These are phyloP conservation scores for Esox lucius DNA, from an alignment of 2,797 vertebrate species.

Conservation along the genomic window DNA sequence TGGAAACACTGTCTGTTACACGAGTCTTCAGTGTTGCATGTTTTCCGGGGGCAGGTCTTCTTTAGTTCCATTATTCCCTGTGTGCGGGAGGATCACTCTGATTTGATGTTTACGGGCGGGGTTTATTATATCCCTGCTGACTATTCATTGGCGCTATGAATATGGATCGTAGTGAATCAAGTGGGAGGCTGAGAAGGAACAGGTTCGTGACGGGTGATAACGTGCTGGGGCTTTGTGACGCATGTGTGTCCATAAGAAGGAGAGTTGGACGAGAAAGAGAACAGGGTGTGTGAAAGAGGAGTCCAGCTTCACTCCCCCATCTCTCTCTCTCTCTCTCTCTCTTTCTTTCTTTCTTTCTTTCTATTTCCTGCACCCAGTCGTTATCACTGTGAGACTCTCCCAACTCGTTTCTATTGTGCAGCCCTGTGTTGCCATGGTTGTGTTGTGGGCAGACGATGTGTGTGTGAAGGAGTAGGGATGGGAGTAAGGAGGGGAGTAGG, in stretches of 20 bases:
- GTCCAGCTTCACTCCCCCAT: background rate
- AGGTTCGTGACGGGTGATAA: background rate
- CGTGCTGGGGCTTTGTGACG: background rate
- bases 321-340: constrained; percentile 8
- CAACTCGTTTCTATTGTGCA: too few species aligned
- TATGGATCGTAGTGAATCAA: background rate
- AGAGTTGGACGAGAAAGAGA: too few species aligned
- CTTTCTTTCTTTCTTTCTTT: constrained; percentile 9
- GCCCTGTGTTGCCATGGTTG: constrained; percentile 69
- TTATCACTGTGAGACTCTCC: background rate
- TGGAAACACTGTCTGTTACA: too few species aligned
- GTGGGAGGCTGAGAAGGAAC: background rate
- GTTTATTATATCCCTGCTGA: background rate
- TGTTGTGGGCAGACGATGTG: constrained; percentile 44
- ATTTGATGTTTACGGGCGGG: too few species aligned
- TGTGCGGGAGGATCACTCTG: too few species aligned
- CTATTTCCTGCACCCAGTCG: background rate
- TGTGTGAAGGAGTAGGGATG: constrained; percentile 45
- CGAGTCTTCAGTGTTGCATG: too few species aligned
- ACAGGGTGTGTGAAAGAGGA: background rate
- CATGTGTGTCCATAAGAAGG: background rate
- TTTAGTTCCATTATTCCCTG: too few species aligned
- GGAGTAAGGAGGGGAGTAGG: too few species aligned
- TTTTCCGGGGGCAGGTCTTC: too few species aligned
- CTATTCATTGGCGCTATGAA: background rate